Evolutionary conservation across 2,113 vertebrate species (phyloP).

Genomic region (Lipotes vexillifer): DNA sequence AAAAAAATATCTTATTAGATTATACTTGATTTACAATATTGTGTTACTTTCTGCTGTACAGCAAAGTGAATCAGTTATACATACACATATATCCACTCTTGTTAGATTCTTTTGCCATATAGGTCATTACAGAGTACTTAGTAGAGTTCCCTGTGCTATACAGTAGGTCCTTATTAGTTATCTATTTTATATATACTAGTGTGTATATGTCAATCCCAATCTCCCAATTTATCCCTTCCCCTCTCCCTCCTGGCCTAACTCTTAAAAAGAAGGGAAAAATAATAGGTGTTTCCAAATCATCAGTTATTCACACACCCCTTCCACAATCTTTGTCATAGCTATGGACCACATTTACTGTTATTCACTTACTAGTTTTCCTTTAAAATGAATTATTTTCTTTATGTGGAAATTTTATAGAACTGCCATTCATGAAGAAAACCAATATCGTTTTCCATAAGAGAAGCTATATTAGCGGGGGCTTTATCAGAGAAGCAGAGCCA

Average conservation of each 20-base stretch:
- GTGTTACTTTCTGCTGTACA: background rate
- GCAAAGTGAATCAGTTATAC: too few relatives aligned
- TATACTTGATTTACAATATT: background rate
- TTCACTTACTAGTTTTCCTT: background rate
- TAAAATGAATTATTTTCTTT: background rate
- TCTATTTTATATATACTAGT: too few relatives aligned
- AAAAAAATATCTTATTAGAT: background rate
- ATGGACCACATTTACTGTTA: background rate
- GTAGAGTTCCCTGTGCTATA: too few relatives aligned
- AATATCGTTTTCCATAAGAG: background rate
- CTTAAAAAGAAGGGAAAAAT: background rate
- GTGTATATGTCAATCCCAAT: too few relatives aligned
- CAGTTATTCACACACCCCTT: background rate
- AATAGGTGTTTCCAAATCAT: background rate
- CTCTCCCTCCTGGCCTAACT: background rate
- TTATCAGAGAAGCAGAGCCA: background rate
- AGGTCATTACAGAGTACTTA: too few relatives aligned
- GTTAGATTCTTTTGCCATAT: too few relatives aligned
- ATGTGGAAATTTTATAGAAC: background rate
- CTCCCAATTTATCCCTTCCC: too few relatives aligned
- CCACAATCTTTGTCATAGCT: background rate
- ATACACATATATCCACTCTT: too few relatives aligned
- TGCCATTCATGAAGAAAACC: background rate
- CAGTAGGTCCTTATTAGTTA: too few relatives aligned
- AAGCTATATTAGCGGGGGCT: background rate